Conservation (phyloP, 2,113 vertebrate genomes). For the Etia nguti region DNA sequence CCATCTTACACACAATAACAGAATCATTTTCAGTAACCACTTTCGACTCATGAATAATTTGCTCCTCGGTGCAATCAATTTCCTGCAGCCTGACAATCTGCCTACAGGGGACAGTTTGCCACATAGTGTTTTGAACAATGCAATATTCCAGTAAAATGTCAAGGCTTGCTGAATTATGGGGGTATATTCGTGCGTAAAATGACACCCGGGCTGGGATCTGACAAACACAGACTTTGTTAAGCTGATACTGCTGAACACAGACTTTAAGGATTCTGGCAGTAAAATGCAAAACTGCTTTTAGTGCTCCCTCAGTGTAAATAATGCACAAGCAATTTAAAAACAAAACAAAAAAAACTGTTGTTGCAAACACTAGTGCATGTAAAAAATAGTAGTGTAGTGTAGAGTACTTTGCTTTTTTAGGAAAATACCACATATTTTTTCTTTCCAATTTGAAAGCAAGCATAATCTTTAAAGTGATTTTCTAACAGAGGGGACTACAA, state of each 20-base stretch:
- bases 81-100: neutral
- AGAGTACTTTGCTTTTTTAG: neutral
- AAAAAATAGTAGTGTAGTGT: neutral
- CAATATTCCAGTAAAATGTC: neutral
- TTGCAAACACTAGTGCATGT: neutral
- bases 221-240: neutral
- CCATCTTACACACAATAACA: neutral
- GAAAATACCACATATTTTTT: neutral
- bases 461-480: neutral
- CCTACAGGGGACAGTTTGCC: neutral
- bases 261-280: neutral
- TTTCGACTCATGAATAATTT: constrained; percentile 38
- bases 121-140: neutral
- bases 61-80: constrained; percentile 23
- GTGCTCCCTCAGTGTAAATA: neutral
- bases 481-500: neutral
- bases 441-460: neutral
- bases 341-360: neutral
- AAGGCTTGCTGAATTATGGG: neutral
- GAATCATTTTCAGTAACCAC: neutral
- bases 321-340: neutral
- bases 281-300: neutral
- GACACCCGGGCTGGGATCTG: neutral
- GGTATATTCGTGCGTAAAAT: neutral
- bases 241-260: neutral